These are phyloP conservation scores for Cryptomyrus ogoouensis DNA, from an alignment of 2,113 vertebrate species.

Conservation along the genomic window DNA sequence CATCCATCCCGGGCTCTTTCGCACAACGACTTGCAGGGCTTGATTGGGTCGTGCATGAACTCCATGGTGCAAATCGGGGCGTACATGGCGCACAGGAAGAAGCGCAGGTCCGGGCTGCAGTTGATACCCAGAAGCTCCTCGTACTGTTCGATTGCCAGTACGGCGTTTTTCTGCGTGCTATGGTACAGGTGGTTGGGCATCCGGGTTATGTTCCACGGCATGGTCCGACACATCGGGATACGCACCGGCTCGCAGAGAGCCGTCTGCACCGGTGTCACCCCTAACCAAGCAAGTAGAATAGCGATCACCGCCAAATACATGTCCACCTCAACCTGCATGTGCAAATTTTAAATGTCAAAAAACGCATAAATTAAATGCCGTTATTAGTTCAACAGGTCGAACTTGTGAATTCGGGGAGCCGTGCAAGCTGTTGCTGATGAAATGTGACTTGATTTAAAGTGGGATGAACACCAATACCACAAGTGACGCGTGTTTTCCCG, in stretches of 20 bases:
- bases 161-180: conserved; percentile 76
- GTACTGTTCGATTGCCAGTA: conserved; percentile 75
- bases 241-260: conserved; percentile 70
- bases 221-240: conserved; percentile 68
- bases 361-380: not conserved
- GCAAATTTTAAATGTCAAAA: not conserved
- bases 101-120: conserved; percentile 70
- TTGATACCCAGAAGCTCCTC: conserved; percentile 65
- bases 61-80: conserved; percentile 77
- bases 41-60: conserved; percentile 76
- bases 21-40: conserved; percentile 74
- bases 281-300: conserved; percentile 50
- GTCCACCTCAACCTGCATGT: not conserved
- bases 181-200: conserved; percentile 82
- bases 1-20: conserved; percentile 71
- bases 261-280: conserved; percentile 49
- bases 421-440: conserved; percentile 27
- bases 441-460: conserved; percentile 50
- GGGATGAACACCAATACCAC: conserved; percentile 39
- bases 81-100: conserved; percentile 79
- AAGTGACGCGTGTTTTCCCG: conserved; percentile 51
- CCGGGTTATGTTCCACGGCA: conserved; percentile 79
- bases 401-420: not conserved
- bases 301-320: conserved; percentile 31
- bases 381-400: not conserved